These are phyloP conservation scores for Pterostichus madidus DNA, from an alignment of 2,888 invertebrate species.

Conservation along the genomic window DNA sequence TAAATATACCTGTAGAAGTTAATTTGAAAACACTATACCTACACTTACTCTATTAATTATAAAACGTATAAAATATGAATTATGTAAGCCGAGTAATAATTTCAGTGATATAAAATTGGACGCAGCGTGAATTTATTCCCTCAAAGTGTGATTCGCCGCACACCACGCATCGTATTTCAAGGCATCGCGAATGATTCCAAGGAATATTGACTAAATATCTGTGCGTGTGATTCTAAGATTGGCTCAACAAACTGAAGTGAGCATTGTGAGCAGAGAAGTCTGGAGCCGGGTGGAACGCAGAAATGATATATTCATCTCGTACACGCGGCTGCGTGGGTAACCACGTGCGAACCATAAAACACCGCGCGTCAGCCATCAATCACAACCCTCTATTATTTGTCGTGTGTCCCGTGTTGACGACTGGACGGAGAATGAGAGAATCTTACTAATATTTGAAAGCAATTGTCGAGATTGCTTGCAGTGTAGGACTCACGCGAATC, in stretches of 20 bases:
- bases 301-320: constrained; percentile 33
- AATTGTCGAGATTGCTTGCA: constrained; percentile 15
- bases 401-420: background rate
- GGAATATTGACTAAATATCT: too few species aligned
- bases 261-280: background rate
- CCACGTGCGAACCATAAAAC: constrained; percentile 44
- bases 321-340: background rate
- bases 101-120: too few species aligned
- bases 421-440: background rate
- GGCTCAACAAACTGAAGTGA: background rate
- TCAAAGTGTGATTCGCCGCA: too few species aligned
- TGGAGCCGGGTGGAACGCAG: background rate
- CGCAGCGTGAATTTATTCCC: too few species aligned
- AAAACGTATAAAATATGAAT: too few species aligned
- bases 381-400: constrained; percentile 49
- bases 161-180: too few species aligned
- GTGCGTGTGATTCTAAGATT: background rate
- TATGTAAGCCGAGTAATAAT: too few species aligned
- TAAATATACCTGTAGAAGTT: too few species aligned
- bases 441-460: constrained; percentile 27
- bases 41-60: too few species aligned
- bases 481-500: background rate
- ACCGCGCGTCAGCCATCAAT: constrained; percentile 35
- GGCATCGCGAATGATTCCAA: too few species aligned
- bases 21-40: too few species aligned